These are phyloP conservation scores for Apogon talboti DNA, from an alignment of 2,797 vertebrate species.

Conservation along the genomic window DNA sequence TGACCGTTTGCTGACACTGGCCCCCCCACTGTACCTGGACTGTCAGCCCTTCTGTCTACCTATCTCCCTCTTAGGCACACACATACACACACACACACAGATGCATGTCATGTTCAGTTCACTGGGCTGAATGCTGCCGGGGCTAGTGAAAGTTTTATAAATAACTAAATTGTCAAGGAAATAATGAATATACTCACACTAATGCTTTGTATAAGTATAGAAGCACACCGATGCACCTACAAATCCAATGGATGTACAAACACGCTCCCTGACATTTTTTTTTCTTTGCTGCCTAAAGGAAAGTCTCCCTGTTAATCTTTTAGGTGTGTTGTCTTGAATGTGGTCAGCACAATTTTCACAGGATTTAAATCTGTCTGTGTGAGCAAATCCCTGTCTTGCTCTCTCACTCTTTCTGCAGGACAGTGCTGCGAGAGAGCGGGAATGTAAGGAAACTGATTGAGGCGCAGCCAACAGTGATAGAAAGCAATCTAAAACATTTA, in stretches of 20 bases:
- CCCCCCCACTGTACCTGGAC: slow-evolving; percentile 70
- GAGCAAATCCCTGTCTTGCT: slow-evolving; percentile 48
- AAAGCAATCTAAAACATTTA: slow-evolving; percentile 2
- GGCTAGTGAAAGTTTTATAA: slow-evolving; percentile 23
- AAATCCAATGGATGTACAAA: slow-evolving; percentile 20
- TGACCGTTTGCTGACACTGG: slow-evolving; percentile 81
- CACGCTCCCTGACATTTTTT: slow-evolving; percentile 24
- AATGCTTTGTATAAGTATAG: background rate
- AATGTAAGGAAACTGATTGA: slow-evolving; percentile 7
- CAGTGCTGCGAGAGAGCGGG: slow-evolving; percentile 1
- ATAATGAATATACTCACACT: background rate
- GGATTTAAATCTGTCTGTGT: slow-evolving; percentile 59
- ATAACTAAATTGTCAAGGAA: slow-evolving; percentile 3
- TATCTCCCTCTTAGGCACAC: slow-evolving; percentile 30
- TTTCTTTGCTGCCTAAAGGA: slow-evolving; percentile 29
- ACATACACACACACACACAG: slow-evolving; percentile 9
- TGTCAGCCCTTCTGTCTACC: slow-evolving; percentile 76
- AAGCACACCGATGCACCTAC: background rate
- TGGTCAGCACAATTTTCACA: slow-evolving; percentile 63
- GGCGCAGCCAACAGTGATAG: background rate
- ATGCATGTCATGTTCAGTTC: slow-evolving; percentile 40
- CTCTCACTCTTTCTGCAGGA: slow-evolving; percentile 5
- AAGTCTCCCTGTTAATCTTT: slow-evolving; percentile 47
- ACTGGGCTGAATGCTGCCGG: slow-evolving; percentile 12
- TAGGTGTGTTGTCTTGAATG: slow-evolving; percentile 43